These are phyloP conservation scores for Hemiprocne comata DNA, from an alignment of 2,113 vertebrate genomes.

Conservation along the genomic window DNA sequence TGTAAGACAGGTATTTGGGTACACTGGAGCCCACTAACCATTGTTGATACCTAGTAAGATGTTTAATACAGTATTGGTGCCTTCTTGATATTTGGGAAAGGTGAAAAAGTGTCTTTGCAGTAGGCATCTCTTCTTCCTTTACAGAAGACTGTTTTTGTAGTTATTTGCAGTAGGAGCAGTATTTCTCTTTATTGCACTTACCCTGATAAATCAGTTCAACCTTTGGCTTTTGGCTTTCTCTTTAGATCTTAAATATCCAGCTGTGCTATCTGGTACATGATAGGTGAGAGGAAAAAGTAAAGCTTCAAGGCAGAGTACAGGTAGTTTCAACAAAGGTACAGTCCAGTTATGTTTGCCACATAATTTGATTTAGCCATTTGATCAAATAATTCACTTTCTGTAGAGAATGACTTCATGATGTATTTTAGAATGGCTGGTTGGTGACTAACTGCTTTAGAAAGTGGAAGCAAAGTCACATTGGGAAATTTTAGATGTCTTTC, in stretches of 20 bases:
- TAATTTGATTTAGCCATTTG: constrained; percentile 29
- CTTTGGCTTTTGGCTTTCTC: constrained; percentile 1
- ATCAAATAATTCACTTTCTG: not conserved
- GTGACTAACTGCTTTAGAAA: constrained; percentile 1
- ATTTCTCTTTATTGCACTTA: not conserved
- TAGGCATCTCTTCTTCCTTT: not conserved
- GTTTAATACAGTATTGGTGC: not conserved
- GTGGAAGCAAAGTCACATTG: not conserved
- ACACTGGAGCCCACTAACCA: not conserved
- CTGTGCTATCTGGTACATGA: not conserved
- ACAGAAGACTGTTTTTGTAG: not conserved
- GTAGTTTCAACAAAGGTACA: not conserved
- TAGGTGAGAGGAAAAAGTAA: not conserved
- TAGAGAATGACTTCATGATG: not conserved
- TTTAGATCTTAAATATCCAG: not conserved
- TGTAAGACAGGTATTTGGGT: not conserved
- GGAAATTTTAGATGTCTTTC: not conserved
- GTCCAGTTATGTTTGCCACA: not conserved
- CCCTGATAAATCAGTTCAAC: not conserved
- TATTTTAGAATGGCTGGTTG: not conserved
- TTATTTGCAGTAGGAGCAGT: not conserved
- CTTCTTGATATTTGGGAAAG: not conserved
- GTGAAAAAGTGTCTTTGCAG: not conserved
- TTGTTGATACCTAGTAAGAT: not conserved
- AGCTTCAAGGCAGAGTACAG: not conserved